Conservation (phyloP, 2,888 invertebrate species). For the Ecliptopera silaceata region DNA sequence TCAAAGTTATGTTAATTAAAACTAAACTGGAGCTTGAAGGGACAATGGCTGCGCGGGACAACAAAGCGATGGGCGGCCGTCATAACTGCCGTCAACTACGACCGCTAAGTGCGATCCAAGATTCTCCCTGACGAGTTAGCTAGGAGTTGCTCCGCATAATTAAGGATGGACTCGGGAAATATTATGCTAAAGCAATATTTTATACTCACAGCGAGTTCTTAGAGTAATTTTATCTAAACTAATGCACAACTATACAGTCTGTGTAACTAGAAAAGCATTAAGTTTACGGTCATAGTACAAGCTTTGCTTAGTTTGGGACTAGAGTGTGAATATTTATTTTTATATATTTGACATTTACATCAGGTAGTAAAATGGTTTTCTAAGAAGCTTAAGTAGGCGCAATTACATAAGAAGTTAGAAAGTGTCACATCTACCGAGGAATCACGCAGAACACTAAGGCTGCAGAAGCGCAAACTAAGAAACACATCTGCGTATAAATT, state of each 20-base stretch:
- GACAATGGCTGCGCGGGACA: slow-evolving; percentile 61
- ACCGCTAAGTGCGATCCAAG: slow-evolving; percentile 57
- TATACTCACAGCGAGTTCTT: slow-evolving; percentile 7
- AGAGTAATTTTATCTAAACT: slow-evolving; percentile 15
- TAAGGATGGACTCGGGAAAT: slow-evolving; percentile 35
- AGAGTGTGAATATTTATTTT: too few relatives aligned
- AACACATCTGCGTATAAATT: slow-evolving; percentile 72
- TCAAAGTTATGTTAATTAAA: slow-evolving; percentile 72
- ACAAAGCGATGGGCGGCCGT: slow-evolving; percentile 60
- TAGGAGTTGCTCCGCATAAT: slow-evolving; percentile 37
- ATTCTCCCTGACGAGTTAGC: slow-evolving; percentile 54
- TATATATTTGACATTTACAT: background rate
- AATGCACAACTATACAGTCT: slow-evolving; percentile 4
- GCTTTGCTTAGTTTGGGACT: too few relatives aligned
- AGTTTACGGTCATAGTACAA: too few relatives aligned
- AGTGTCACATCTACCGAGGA: slow-evolving; percentile 51
- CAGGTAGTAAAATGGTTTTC: slow-evolving; percentile 4
- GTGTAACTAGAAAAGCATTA: too few relatives aligned
- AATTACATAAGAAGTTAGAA: slow-evolving; percentile 29
- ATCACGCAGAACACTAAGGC: slow-evolving; percentile 45
- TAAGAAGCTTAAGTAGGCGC: background rate
- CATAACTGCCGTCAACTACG: slow-evolving; percentile 65
- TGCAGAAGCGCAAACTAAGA: slow-evolving; percentile 62
- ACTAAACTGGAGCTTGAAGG: slow-evolving; percentile 60
- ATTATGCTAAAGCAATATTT: slow-evolving; percentile 26